A percentile compares a stretch with the other conserved stretches of the same genome.
These are phyloP conservation scores for Cercopithecus petaurista DNA, from an alignment of 2,797 vertebrate genomes.

Conservation along the genomic window DNA sequence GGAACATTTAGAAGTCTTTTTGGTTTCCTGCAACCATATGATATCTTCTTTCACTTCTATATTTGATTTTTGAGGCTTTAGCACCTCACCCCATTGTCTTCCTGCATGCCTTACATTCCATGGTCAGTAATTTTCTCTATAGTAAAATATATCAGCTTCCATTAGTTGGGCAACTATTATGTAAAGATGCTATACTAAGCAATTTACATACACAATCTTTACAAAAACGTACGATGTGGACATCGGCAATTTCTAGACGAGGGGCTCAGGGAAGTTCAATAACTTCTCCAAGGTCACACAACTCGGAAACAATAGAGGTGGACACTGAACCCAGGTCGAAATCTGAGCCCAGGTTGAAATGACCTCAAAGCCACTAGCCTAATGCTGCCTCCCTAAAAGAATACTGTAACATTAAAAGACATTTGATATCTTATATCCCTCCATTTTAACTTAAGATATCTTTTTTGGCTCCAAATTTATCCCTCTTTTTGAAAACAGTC, in stretches of 20 bases:
- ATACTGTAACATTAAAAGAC: background rate
- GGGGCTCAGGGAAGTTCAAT: background rate
- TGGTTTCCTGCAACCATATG: background rate
- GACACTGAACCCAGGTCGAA: background rate
- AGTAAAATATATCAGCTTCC: background rate
- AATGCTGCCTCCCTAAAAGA: background rate
- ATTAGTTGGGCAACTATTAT: background rate
- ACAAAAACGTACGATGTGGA: background rate
- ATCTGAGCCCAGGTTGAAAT: background rate
- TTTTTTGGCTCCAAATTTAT: background rate
- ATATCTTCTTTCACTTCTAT: background rate
- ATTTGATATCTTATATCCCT: background rate
- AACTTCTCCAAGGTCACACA: background rate
- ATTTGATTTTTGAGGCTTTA: slow-evolving; percentile 13
- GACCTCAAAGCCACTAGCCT: background rate
- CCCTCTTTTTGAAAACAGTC: background rate
- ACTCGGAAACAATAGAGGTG: background rate
- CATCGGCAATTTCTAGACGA: background rate
- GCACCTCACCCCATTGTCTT: background rate
- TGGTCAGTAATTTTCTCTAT: background rate
- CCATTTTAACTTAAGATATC: background rate
- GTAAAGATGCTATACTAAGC: background rate
- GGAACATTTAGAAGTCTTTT: background rate
- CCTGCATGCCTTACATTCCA: background rate
- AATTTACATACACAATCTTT: background rate